Evolutionary conservation across 1,140 invertebrate genomes (phyloP).

Genomic region (Drosophila kikkawai): DNA sequence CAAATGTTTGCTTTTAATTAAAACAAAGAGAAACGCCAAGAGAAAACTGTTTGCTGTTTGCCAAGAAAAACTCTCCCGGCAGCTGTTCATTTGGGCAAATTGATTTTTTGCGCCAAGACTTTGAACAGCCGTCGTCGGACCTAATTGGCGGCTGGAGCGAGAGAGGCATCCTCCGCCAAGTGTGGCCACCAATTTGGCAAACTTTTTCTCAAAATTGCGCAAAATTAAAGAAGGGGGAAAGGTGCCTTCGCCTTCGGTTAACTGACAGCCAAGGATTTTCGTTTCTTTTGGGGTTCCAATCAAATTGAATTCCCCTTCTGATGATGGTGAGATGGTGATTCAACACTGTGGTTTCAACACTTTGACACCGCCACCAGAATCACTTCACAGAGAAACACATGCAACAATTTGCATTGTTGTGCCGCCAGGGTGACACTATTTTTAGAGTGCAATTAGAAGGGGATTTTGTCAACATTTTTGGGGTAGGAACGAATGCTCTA

Average conservation of each 20-base stretch:
- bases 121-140: conserved; percentile 17
- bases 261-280: conserved; percentile 26
- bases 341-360: conserved; percentile 38
- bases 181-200: conserved; percentile 36
- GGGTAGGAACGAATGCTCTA: not conserved
- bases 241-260: not conserved
- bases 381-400: conserved; percentile 11
- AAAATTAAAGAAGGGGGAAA: conserved; percentile 10
- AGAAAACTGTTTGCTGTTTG: conserved; percentile 15
- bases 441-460: conserved; percentile 16
- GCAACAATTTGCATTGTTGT: conserved; percentile 30
- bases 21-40: conserved; percentile 20
- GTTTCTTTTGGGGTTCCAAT: conserved; percentile 16
- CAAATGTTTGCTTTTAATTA: conserved; percentile 48
- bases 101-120: conserved; percentile 21
- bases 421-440: conserved; percentile 28
- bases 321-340: conserved; percentile 2
- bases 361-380: conserved; percentile 1
- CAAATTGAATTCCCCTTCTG: conserved; percentile 17
- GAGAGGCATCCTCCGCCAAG: conserved; percentile 11
- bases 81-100: conserved; percentile 36
- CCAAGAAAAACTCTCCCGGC: conserved; percentile 25
- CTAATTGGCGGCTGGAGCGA: conserved; percentile 18
- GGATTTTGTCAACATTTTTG: not conserved
- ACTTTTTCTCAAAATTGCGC: conserved; percentile 21